These are phyloP conservation scores for Elmis aenea DNA, from an alignment of 2,888 invertebrate genomes.

Conservation along the genomic window DNA sequence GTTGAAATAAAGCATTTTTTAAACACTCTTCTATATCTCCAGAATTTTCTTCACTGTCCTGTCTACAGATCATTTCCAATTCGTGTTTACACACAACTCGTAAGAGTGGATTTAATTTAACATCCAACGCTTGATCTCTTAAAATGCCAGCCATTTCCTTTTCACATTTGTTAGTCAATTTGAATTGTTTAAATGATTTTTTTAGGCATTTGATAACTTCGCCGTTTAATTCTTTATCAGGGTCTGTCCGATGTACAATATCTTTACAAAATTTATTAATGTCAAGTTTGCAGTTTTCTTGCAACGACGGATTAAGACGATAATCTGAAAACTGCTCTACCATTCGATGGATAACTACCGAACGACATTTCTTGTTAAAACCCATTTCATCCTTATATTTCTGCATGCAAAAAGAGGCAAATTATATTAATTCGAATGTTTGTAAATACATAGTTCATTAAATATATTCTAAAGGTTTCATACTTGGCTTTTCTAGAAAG, in stretches of 20 bases:
- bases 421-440: constrained; percentile 3
- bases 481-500: constrained; percentile 1
- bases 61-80: constrained; percentile 61
- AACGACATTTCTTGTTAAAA: constrained; percentile 79
- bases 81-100: constrained; percentile 74
- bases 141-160: constrained; percentile 77
- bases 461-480: too few relatives aligned
- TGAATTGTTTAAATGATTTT: constrained; percentile 68
- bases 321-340: constrained; percentile 88
- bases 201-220: constrained; percentile 81
- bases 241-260: constrained; percentile 47
- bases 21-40: constrained; percentile 84
- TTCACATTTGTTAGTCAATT: constrained; percentile 71
- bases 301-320: constrained; percentile 79
- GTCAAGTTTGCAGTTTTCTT: constrained; percentile 75
- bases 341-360: constrained; percentile 81
- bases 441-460: too few relatives aligned
- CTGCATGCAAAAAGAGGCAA: constrained; percentile 45
- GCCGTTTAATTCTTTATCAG: constrained; percentile 74
- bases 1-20: constrained; percentile 73
- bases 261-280: constrained; percentile 60
- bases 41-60: constrained; percentile 48
- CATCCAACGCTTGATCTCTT: constrained; percentile 85
- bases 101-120: constrained; percentile 83
- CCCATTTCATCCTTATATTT: constrained; percentile 67